Percentiles rank a stretch among this genome's conserved stretches.
Conservation (phyloP, 2,113 vertebrate genomes). For the Dicentrarchus labrax region DNA sequence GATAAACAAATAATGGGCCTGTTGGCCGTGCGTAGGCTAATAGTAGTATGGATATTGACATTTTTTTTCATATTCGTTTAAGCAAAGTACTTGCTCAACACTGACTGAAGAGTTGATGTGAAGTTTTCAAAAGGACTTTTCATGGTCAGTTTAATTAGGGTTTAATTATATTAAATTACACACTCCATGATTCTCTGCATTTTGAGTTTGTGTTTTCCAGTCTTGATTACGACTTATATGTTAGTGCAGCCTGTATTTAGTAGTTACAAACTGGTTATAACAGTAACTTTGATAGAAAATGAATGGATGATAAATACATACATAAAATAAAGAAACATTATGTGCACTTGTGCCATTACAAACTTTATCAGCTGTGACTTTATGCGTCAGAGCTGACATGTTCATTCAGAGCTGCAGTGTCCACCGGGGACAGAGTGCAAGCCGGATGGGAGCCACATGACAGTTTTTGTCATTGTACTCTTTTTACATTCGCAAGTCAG, state of each 20-base stretch:
- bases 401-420: conserved; percentile 8
- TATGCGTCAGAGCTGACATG: conserved; percentile 16
- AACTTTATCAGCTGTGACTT: neutral
- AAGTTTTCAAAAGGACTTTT: too few relatives aligned
- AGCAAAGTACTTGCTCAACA: too few relatives aligned
- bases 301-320: neutral
- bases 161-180: neutral
- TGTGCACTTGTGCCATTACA: neutral
- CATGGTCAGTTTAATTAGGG: neutral
- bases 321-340: neutral
- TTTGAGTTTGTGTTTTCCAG: neutral
- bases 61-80: too few relatives aligned
- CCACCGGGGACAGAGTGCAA: neutral
- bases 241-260: neutral
- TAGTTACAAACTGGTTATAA: neutral
- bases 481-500: neutral
- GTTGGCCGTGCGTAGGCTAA: too few relatives aligned
- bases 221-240: neutral
- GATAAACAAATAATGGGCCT: too few relatives aligned
- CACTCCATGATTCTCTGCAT: neutral
- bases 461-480: conserved; percentile 31
- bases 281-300: neutral
- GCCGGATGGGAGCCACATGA: conserved; percentile 4
- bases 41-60: too few relatives aligned
- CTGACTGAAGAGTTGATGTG: neutral